Conservation (phyloP, 2,797 vertebrate genomes). For the Euphonia xanthogaster region DNA sequence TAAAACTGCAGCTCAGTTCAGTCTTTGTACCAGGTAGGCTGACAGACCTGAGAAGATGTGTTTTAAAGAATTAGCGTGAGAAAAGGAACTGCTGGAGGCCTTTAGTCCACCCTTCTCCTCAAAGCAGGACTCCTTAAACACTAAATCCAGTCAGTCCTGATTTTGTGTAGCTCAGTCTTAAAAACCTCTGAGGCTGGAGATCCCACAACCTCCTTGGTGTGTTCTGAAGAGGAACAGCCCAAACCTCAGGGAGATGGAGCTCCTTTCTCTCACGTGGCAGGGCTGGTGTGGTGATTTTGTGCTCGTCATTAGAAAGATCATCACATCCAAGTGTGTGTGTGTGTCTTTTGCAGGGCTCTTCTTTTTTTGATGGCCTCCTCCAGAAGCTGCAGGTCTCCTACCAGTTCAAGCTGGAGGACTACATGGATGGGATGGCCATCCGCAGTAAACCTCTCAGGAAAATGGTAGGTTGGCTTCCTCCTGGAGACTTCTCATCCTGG, state of each 20-base stretch:
- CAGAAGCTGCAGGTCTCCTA: constrained; percentile 93
- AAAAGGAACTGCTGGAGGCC: background rate
- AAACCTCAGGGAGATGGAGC: background rate
- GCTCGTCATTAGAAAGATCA: background rate
- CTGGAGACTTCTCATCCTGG: background rate
- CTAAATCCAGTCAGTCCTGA: background rate
- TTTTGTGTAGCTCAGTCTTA: background rate
- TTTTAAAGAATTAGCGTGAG: background rate
- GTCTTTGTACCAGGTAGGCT: background rate
- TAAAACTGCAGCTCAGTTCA: background rate
- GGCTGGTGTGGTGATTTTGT: background rate
- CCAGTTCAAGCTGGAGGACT: constrained; percentile 93
- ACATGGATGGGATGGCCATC: constrained; percentile 96
- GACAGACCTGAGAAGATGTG: background rate
- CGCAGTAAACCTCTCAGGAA: constrained; percentile 91
- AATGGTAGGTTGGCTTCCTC: constrained; percentile 79
- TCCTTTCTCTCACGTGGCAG: background rate
- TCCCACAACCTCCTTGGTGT: background rate
- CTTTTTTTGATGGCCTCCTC: constrained; percentile 91
- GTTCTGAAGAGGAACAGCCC: background rate
- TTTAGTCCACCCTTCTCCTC: background rate
- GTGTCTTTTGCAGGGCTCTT: constrained; percentile 80
- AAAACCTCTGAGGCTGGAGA: background rate
- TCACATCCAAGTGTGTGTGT: background rate
- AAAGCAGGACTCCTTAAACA: background rate